These are phyloP conservation scores for Poecilus cupreus DNA, from an alignment of 2,888 invertebrate genomes.

Conservation along the genomic window DNA sequence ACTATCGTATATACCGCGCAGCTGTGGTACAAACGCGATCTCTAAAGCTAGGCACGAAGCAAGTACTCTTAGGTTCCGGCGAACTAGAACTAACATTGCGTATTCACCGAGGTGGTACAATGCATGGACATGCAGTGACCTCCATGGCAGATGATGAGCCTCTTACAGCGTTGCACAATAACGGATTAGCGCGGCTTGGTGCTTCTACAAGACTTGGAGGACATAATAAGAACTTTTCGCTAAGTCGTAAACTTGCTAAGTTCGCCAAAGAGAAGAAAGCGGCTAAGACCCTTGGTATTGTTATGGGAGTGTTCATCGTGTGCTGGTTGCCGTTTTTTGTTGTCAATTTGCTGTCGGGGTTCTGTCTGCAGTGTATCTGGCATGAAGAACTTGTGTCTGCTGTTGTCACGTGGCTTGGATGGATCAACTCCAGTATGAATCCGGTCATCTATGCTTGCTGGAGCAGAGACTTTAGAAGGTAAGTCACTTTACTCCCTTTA, in stretches of 20 bases:
- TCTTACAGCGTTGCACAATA: conserved; percentile 84
- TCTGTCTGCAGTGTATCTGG: conserved; percentile 90
- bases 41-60: conserved; percentile 92
- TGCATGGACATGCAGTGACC: conserved; percentile 72
- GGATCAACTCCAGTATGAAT: conserved; percentile 97
- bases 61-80: conserved; percentile 89
- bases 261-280: conserved; percentile 98
- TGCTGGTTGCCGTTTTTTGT: conserved; percentile 99
- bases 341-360: conserved; percentile 92
- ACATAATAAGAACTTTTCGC: conserved; percentile 89
- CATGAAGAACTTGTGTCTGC: conserved; percentile 91
- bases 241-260: conserved; percentile 94
- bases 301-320: conserved; percentile 97
- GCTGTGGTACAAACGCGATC: conserved; percentile 94
- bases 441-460: conserved; percentile 99
- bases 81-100: conserved; percentile 91
- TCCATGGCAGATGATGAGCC: conserved; percentile 81
- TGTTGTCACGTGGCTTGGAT: conserved; percentile 94
- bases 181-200: conserved; percentile 80
- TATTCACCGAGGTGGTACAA: conserved; percentile 93
- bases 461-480: conserved; percentile 97
- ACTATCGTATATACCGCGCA: conserved; percentile 95
- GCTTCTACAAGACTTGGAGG: conserved; percentile 79
- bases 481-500: conserved; percentile 70
- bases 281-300: conserved; percentile 96